A percentile compares a stretch with the other conserved stretches of the same genome.
Conservation (phyloP, 2,797 vertebrate species). For the Acipenser ruthenus region DNA sequence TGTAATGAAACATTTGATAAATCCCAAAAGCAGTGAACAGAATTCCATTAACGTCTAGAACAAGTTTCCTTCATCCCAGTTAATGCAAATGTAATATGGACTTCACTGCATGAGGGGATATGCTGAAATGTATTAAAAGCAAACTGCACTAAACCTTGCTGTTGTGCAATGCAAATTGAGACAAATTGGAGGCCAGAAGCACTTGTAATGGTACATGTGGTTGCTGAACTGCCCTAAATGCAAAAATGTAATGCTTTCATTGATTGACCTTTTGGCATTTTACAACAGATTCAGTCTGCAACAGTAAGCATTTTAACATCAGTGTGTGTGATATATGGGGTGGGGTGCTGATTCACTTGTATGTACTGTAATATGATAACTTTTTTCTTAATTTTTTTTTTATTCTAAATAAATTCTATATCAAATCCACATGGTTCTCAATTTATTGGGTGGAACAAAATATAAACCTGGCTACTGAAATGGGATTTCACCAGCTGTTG, state of each 20-base stretch:
- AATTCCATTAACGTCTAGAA: slow-evolving; percentile 16
- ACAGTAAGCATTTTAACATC: not conserved
- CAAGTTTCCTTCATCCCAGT: not conserved
- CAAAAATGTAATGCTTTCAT: not conserved
- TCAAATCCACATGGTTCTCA: no score
- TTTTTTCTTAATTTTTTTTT: not conserved
- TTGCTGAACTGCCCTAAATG: slow-evolving; percentile 28
- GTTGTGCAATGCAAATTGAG: not conserved
- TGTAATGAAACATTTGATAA: slow-evolving; percentile 21
- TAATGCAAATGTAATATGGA: slow-evolving; percentile 5
- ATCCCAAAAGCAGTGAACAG: slow-evolving; percentile 24
- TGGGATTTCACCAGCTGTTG: no score
- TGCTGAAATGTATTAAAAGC: not conserved
- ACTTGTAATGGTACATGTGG: slow-evolving; percentile 1
- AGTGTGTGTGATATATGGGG: not conserved
- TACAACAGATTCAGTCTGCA: not conserved
- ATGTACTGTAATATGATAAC: not conserved
- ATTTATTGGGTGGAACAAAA: no score
- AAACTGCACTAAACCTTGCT: not conserved
- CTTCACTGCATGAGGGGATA: not conserved
- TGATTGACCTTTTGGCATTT: not conserved
- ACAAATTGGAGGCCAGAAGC: slow-evolving; percentile 1
- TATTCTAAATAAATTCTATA: not conserved
- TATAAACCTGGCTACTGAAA: no score
- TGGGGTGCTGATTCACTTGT: not conserved